Evolutionary conservation across 2,888 invertebrate genomes (phyloP), one percentile per base, ranked within the genome.

Genomic region (Thecocarcelia acutangulata): DNA sequence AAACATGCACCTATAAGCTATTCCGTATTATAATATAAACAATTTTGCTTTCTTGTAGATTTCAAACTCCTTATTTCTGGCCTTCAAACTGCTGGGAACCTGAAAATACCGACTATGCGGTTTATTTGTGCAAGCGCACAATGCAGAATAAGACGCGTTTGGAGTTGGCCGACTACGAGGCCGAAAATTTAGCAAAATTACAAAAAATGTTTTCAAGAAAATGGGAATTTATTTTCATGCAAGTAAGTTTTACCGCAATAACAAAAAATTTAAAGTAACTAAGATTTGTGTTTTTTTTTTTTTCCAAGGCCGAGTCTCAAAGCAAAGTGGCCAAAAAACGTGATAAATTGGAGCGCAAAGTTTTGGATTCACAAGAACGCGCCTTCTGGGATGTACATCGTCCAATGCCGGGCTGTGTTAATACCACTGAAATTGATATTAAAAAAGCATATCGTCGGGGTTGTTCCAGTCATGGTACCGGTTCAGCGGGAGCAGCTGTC

Each of bases 151-250:
- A 99, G 90, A 98, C 99, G 0, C 94, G 99, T 13, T 92, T 99
- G 84, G 99, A 99, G 91, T 92, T 99, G 86, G 98, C 99, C 0
- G 99, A 99, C 91, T 99, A 99, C 90, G 99, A 99, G 90, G 98
- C 99, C 0, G 99, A 99, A 91, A 99, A 98, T 87, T 92, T 99
- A 83, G 98, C 99, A 1, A 93, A 98, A 69, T 92, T 99, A 58
- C 99, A 99, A 92, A 99, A 99, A 92, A 98, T 99, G 97, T 99
- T 99, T 92, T 97, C 97, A 15, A 92, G 99, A 75, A 99, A 99
- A 91, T 99, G 99, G 99, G 99, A 99, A 92, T 99, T 99, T 90
- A 99, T 99, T 87, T 99, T 98, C 91, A 98, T 99, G 98, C 99
- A 99, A 92, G 99, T 90, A 52, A 74, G 72, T 74, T 19, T 17